Base-by-base conservation (phyloP, 2,888 invertebrate genomes). In the Seladonia tumulorum region DNA sequence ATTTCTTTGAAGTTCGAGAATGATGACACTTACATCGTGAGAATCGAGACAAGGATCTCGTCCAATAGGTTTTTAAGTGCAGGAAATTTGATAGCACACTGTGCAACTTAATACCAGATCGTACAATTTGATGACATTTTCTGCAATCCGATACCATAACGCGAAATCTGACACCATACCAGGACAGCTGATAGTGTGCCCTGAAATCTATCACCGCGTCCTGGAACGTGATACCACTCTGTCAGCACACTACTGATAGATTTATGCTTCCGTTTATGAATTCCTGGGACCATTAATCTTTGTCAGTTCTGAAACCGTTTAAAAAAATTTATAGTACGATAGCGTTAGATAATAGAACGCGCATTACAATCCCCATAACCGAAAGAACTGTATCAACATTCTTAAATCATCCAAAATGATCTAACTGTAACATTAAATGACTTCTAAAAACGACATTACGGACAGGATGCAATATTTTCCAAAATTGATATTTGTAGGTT, bases 221-320 rank as follows among this genome's bases (percentile, higher is more conserved):
- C 35, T 68, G 68, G 18, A 22, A 68, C 35, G 39, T 22, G 68
- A 68, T 68, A 68, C 68, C 68, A 68, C 18, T 68, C 39, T 39
- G 68, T 68, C 68, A 68, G 68, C 39, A 22, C 39, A 68, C 35
- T 39, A 68, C 66, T 68, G 68, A 22, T 39, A 39, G 45, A 42
- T 75, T 75, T 39, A 35, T n/a, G 39, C 60, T 14, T 57, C n/a
- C 74, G 42, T 57, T 25, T 35, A 57, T 25, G 68, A 75, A 39
- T 60, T 8, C 39, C 8, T n/a, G 16, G 42, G 16, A 29, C 74
- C 35, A 39, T 68, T 68, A n/a, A 57, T 57, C 42, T 25, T 75
- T 45, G 25, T 63, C 42, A 42, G 18, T 45, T 35, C 16, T 35
- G 66, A 8, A 18, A 35, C 18, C 35, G 66, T 66, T 35, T 66